phyloP scores from a whole-genome alignment of 2,797 vertebrate genomes.

The Argentina silus region DNA sequence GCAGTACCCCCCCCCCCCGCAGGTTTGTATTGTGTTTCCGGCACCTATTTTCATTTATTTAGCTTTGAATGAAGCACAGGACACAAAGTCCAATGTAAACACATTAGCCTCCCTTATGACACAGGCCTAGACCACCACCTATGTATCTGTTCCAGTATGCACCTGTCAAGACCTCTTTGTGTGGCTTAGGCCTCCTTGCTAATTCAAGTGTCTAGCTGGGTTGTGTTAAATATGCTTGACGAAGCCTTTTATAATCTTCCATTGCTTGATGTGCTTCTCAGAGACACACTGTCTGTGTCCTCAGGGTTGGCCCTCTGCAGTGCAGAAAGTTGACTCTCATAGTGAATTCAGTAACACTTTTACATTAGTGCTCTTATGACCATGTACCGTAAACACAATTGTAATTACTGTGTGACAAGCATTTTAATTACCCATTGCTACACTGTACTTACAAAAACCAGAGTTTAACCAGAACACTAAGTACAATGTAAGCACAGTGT shows the following conservation, averaged over 20 bases:
- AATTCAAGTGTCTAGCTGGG: not conserved
- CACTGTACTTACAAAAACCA: too few species aligned
- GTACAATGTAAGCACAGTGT: too few species aligned
- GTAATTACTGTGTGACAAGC: too few species aligned
- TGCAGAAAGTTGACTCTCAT: not conserved
- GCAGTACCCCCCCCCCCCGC: conserved; percentile 2
- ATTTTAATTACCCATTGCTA: too few species aligned
- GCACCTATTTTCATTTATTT: not conserved
- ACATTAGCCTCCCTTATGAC: not conserved
- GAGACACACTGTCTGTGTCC: not conserved
- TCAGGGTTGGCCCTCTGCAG: not conserved
- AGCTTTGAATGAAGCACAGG: not conserved
- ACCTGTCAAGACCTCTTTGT: not conserved
- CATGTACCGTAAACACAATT: too few species aligned
- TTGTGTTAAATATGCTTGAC: not conserved
- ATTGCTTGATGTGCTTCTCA: not conserved
- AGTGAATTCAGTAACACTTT: not conserved
- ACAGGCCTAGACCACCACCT: not conserved
- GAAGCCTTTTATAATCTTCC: not conserved
- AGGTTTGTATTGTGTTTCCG: not conserved
- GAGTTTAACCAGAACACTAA: too few species aligned
- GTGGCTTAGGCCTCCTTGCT: not conserved
- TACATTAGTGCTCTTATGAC: not conserved
- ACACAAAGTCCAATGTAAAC: not conserved
- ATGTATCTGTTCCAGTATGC: not conserved